Conservation (phyloP, 2,888 invertebrate genomes). For the Ormyrus thymus region DNA sequence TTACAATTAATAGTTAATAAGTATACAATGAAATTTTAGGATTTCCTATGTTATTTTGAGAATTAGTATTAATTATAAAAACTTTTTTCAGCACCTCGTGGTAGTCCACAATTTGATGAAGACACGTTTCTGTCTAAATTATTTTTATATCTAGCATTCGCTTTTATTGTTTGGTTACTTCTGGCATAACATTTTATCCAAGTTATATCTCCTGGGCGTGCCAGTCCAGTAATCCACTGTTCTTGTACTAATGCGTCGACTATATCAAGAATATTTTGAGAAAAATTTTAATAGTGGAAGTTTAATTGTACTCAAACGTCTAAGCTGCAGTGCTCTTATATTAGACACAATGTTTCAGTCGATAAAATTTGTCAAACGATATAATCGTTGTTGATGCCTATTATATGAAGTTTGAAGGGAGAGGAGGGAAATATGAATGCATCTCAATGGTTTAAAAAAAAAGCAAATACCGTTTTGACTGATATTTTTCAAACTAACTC, state of each 20-base stretch:
- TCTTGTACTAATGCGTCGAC: slow-evolving; percentile 49
- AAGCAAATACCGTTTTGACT: slow-evolving; percentile 38
- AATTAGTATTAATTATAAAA: too few relatives aligned
- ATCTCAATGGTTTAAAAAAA: slow-evolving; percentile 31
- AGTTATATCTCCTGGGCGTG: slow-evolving; percentile 38
- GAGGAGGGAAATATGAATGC: slow-evolving; percentile 19
- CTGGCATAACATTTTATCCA: slow-evolving; percentile 81
- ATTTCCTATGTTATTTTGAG: too few relatives aligned
- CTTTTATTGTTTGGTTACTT: slow-evolving; percentile 94
- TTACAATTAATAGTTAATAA: too few relatives aligned
- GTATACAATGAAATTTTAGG: too few relatives aligned
- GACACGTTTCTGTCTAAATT: slow-evolving; percentile 95
- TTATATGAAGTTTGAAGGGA: slow-evolving; percentile 19
- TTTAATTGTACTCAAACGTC: slow-evolving; percentile 30
- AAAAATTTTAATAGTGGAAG: slow-evolving; percentile 39
- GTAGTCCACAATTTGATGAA: slow-evolving; percentile 91
- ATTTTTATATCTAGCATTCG: slow-evolving; percentile 93
- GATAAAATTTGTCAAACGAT: slow-evolving; percentile 26
- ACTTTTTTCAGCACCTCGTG: slow-evolving; percentile 81
- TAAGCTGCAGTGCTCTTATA: slow-evolving; percentile 22
- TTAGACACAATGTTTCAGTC: slow-evolving; percentile 27
- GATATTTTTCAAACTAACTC: slow-evolving; percentile 42
- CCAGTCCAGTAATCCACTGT: slow-evolving; percentile 50
- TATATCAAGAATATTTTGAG: slow-evolving; percentile 38
- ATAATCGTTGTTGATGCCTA: slow-evolving; percentile 27